These are phyloP conservation scores for Pseudochaenichthys georgianus DNA, from an alignment of 2,797 vertebrate species.

Conservation along the genomic window DNA sequence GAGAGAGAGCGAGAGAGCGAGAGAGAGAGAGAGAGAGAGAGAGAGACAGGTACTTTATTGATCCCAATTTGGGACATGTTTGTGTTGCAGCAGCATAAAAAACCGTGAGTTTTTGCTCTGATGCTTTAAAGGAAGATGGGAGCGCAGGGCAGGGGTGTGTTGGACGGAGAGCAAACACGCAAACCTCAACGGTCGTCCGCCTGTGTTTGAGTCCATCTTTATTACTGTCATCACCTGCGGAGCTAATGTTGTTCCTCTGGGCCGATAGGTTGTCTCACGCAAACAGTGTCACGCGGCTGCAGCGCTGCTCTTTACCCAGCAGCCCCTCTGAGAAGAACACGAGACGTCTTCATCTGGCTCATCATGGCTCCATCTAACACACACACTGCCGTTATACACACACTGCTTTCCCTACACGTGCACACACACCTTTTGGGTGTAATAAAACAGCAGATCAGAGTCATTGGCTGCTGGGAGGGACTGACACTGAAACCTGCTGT, in stretches of 20 bases:
- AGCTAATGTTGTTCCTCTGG: conserved; percentile 54
- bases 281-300: conserved; percentile 55
- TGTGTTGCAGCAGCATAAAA: no score
- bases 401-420: conserved; percentile 22
- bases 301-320: conserved; percentile 67
- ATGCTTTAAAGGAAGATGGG: conserved; percentile 17
- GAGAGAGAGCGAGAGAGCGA: no score
- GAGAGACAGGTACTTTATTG: no score
- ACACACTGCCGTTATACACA: conserved; percentile 49
- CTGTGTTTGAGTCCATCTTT: conserved; percentile 68
- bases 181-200: conserved; percentile 28
- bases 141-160: neutral
- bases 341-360: conserved; percentile 70
- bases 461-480: conserved; percentile 79
- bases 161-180: conserved; percentile 53
- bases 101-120: conserved; percentile 21
- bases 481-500: conserved; percentile 78
- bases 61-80: no score
- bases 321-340: conserved; percentile 58
- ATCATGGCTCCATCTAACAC: conserved; percentile 65
- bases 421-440: conserved; percentile 64
- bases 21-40: no score
- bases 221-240: conserved; percentile 64
- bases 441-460: conserved; percentile 80
- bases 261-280: conserved; percentile 61